phyloP scores from a whole-genome alignment of 2,113 vertebrate genomes.

The Ammodytes marinus region DNA sequence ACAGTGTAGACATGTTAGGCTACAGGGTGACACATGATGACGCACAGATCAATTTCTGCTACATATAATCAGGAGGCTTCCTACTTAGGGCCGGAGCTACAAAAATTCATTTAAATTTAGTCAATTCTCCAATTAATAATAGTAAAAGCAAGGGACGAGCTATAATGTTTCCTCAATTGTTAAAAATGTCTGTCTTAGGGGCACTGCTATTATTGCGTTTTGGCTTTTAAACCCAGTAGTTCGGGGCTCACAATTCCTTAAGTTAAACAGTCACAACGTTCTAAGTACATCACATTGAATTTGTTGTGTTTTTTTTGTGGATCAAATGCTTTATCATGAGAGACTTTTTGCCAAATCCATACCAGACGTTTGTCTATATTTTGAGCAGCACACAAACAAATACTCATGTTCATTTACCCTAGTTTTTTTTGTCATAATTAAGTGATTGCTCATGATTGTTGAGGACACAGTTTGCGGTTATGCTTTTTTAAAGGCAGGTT shows the following conservation, averaged over 20 bases:
- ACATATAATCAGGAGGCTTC: conserved; percentile 67
- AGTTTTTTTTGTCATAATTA: not conserved
- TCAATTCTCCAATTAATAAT: conserved; percentile 1
- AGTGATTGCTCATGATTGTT: not conserved
- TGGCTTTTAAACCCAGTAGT: not conserved
- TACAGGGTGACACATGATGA: not conserved
- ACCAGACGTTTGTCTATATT: not conserved
- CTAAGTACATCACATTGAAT: not conserved
- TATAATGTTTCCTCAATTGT: not conserved
- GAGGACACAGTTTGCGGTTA: not conserved
- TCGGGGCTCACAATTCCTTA: not conserved
- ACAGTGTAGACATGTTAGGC: not conserved
- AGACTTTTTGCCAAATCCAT: not conserved
- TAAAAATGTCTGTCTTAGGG: not conserved
- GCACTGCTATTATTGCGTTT: not conserved
- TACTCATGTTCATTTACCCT: not conserved
- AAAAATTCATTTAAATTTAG: conserved; percentile 1
- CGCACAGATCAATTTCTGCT: conserved; percentile 4
- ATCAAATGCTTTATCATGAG: not conserved
- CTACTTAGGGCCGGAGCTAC: conserved; percentile 37
- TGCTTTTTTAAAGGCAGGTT: not conserved
- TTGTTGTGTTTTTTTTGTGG: not conserved
- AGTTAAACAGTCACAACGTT: not conserved
- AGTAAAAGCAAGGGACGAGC: not conserved
- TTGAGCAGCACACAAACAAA: not conserved